A percentile compares a stretch with the other conserved stretches of the same genome.
phyloP scores from a whole-genome alignment of 2,888 invertebrate genomes.

The Mythimna ferrago region DNA sequence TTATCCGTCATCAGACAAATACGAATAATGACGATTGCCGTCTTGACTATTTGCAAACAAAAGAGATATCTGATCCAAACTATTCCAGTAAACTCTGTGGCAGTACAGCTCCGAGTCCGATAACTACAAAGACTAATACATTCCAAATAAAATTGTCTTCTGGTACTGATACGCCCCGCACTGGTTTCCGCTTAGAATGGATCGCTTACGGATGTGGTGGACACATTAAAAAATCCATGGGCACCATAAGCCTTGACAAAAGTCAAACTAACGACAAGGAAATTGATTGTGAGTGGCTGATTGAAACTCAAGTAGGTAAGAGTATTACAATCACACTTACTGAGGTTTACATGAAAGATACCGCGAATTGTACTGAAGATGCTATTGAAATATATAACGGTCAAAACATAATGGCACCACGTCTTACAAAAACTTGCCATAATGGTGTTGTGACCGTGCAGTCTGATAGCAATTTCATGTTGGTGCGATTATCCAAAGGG shows the following conservation, averaged over 20 bases:
- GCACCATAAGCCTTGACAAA: slow-evolving; percentile 92
- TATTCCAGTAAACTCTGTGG: slow-evolving; percentile 86
- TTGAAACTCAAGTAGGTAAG: slow-evolving; percentile 92
- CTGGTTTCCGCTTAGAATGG: slow-evolving; percentile 97
- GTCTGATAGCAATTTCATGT: slow-evolving; percentile 93
- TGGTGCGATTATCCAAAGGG: slow-evolving; percentile 92
- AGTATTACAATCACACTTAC: slow-evolving; percentile 92
- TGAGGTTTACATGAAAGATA: slow-evolving; percentile 91
- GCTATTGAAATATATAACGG: slow-evolving; percentile 93
- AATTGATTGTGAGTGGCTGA: slow-evolving; percentile 94
- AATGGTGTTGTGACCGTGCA: slow-evolving; percentile 84
- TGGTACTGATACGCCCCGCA: slow-evolving; percentile 86
- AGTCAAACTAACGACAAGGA: slow-evolving; percentile 90
- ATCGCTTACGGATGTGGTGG: slow-evolving; percentile 94
- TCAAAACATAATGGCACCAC: slow-evolving; percentile 89
- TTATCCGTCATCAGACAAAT: slow-evolving; percentile 11
- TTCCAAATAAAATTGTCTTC: slow-evolving; percentile 93
- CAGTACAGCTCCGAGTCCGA: slow-evolving; percentile 83
- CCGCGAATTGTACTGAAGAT: slow-evolving; percentile 91
- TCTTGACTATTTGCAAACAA: slow-evolving; percentile 91
- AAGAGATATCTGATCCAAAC: slow-evolving; percentile 80
- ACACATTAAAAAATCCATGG: slow-evolving; percentile 89
- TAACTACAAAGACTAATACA: slow-evolving; percentile 90
- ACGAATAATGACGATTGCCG: slow-evolving; percentile 79
- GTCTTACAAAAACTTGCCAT: slow-evolving; percentile 92